Conservation (phyloP, 2,888 invertebrate species). For the Gortyna flavago region DNA sequence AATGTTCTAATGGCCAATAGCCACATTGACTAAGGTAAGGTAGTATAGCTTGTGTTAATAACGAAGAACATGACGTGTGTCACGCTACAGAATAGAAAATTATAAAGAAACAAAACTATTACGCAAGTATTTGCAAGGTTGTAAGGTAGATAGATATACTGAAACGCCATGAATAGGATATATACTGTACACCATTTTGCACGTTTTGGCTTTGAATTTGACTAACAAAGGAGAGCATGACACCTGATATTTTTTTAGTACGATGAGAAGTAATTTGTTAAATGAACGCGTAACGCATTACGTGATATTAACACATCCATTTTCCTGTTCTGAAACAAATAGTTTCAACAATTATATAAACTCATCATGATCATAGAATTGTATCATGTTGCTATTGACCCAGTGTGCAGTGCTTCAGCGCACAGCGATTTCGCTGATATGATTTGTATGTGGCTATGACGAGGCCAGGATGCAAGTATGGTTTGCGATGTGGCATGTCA, state of each 20-base stretch:
- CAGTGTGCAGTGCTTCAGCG: constrained; percentile 13
- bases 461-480: constrained; percentile 79
- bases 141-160: constrained; percentile 67
- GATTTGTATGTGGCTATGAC: constrained; percentile 66
- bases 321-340: constrained; percentile 56
- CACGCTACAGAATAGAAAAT: constrained; percentile 78
- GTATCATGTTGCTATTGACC: constrained; percentile 18
- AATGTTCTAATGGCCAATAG: constrained; percentile 68
- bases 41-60: constrained; percentile 60
- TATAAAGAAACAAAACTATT: constrained; percentile 74
- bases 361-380: constrained; percentile 33
- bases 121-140: constrained; percentile 73
- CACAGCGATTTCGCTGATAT: constrained; percentile 55
- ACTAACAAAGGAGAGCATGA: constrained; percentile 74
- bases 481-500: constrained; percentile 78
- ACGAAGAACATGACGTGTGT: constrained; percentile 74
- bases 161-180: constrained; percentile 62
- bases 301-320: constrained; percentile 51
- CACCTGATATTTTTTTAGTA: constrained; percentile 67
- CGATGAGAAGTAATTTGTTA: constrained; percentile 52
- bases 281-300: constrained; percentile 37
- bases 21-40: constrained; percentile 61
- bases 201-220: constrained; percentile 68
- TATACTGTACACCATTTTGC: constrained; percentile 67
- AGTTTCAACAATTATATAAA: constrained; percentile 29